Base-by-base conservation (phyloP, 2,888 invertebrate genomes). In the Lithophane socia region DNA sequence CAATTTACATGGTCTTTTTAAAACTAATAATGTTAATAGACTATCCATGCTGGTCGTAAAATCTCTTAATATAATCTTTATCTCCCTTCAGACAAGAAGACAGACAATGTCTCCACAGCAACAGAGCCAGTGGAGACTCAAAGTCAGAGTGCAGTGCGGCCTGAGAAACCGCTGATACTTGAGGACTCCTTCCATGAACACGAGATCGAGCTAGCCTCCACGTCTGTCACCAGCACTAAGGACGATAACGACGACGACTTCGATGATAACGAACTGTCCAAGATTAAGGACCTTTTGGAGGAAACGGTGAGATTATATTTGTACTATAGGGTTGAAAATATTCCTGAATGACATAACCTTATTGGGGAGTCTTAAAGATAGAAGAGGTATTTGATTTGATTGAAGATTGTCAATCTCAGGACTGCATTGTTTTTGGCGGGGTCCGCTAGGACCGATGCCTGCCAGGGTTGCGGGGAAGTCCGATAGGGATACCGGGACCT, bases 221-320 rank as follows among this genome's bases (percentile, higher is more conserved):
- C 92, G 73, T 93, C 94, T 0, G 87, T 70, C 16, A 91, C 91
- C 71, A 93, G 92, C 84, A 91, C 92, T 52, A 95, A 93, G 65
- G 95, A 95, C 0, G 96, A 96, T 0, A 68, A 68, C 58, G 95
- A 96, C 0, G 96, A 96, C 9, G 96, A 96, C 0, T 79, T 96
- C 0, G 96, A 96, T 64, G 96, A 96, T 0, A 94, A 83, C 10
- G 96, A 96, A 77, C 84, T 96, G 68, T 88, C 92, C 3, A 93
- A 91, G 85, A 94, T 96, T 65, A 96, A 95, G 84, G 96, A 96
- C 83, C 92, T 96, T 72, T 86, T 96, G 70, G 96, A 96, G 74
- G 96, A 96, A 80, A 92, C 96, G 75, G 96, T 96, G 81, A 93
- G 94, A 16, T 68, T 24, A 16, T 47, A 54, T 60, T 24, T 58